Evolutionary conservation across 2,797 vertebrate genomes (phyloP).

Genomic region (Myripristis jacobus): DNA sequence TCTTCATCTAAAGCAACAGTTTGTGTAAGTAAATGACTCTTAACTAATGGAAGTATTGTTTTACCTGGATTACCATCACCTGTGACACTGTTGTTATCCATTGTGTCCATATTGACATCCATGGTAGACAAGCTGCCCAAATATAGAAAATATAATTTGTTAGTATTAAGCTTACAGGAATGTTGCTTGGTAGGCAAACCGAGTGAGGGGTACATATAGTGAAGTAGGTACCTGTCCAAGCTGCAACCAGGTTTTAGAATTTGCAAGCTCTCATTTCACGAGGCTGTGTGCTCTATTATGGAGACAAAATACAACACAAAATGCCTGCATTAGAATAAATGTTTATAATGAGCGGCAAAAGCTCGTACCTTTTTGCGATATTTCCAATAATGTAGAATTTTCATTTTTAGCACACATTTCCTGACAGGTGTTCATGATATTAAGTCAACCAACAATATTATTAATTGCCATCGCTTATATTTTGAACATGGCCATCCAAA

Average conservation of each 20-base stretch:
- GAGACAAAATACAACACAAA: constrained; percentile 8
- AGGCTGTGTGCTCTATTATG: constrained; percentile 14
- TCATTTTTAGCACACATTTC: neutral
- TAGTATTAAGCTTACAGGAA: constrained; percentile 10
- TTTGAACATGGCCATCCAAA: neutral
- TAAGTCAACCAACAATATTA: neutral
- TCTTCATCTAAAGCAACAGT: neutral
- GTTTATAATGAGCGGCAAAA: neutral
- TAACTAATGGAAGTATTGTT: neutral
- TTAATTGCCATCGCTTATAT: neutral
- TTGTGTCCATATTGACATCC: constrained; percentile 57
- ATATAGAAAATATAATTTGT: constrained; percentile 33
- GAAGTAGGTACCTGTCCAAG: constrained; percentile 13
- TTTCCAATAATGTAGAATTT: too few relatives aligned
- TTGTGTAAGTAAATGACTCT: neutral
- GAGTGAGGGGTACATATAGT: neutral
- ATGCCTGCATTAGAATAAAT: neutral
- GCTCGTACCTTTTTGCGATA: fast-evolving
- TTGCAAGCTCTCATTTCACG: constrained; percentile 16
- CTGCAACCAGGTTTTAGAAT: constrained; percentile 11
- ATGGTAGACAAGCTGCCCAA: constrained; percentile 36
- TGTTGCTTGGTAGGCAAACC: neutral
- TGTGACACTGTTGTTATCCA: constrained; percentile 44
- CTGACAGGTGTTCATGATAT: neutral
- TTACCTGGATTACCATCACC: constrained; percentile 67